Conservation (phyloP, 2,797 vertebrate genomes). For the Myiothlypis chrysogaster region DNA sequence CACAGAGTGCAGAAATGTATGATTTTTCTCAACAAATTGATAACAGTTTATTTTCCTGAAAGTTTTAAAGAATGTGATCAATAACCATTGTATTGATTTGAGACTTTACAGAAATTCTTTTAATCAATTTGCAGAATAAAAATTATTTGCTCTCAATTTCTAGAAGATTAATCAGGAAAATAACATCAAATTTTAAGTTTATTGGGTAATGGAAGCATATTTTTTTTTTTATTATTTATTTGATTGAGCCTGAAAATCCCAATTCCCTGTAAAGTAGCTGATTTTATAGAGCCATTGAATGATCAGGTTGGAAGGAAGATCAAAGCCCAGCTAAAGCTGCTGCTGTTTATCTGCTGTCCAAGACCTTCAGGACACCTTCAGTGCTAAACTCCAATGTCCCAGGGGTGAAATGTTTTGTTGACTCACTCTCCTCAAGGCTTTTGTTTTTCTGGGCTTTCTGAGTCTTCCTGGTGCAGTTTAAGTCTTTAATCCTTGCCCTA, state of each 20-base stretch:
- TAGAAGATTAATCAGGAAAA: neutral
- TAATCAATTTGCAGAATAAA: neutral
- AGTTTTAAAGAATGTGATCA: neutral
- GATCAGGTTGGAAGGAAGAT: neutral
- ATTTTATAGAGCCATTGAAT: neutral
- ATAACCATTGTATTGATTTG: neutral
- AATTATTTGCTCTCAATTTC: neutral
- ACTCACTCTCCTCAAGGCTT: neutral
- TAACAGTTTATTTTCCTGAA: neutral
- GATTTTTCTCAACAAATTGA: neutral
- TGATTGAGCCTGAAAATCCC: neutral
- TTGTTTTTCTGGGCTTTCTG: neutral
- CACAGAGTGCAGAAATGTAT: neutral
- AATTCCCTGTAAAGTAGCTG: neutral
- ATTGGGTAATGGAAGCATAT: neutral
- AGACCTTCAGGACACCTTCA: neutral
- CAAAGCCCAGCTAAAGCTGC: neutral
- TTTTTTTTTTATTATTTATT: neutral
- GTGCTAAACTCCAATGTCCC: neutral
- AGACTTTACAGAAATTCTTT: neutral
- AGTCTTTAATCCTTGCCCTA: slow-evolving; percentile 12
- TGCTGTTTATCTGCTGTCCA: neutral
- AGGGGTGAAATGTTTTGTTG: neutral
- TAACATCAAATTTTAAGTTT: neutral
- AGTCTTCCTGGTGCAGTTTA: neutral